Evolutionary conservation across 2,113 vertebrate species (phyloP), one percentile per base, ranked within the genome.

Genomic region (Uria lomvia): DNA sequence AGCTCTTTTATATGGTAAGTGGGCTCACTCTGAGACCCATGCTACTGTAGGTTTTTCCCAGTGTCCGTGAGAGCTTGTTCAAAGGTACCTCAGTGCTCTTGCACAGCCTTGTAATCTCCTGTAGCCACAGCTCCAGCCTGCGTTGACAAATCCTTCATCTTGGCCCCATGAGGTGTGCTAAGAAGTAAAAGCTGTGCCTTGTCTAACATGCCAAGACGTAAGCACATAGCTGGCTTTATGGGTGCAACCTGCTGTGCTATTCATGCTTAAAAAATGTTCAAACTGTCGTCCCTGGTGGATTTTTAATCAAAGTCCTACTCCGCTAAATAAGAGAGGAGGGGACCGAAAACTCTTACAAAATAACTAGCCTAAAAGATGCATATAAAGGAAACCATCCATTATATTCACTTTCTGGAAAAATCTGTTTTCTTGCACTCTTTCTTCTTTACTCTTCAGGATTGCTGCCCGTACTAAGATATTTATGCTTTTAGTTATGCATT

Each of bases 121-220:
- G 20, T 50, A 84, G 80, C 76, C 36, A 11, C 56, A 22, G 60
- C 63, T 81, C 71, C 81, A 77, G 36, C 38, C 66, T 42, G 22
- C 59, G 42, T 45, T 85, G 86, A 82, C 45, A 78, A 84, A 82
- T 91, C 36, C 79, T 94, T 95, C 91, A 65, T 72, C 86, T 74
- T 72, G 72, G 56, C 92, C 92, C 91, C 94, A 75, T 84, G 94
- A 95, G 72, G 27, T 72, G 79, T 65, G 66, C 83, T 96, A 72
- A 87, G 88, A 86, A 59, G 65, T 92, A 92, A 94, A 96, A 96
- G 79, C 92, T 94, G 86, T 72, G 90, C 72, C 82, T 88, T 93
- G 82, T 92, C 55, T 96, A 56, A 93, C 92, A 21, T 56, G 79
- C 59, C 94, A 90, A 76, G 63, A 84, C 20, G 4, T 81, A 91